Evolutionary conservation across 2,797 vertebrate genomes (phyloP).

Genomic region (Molossus molossus): DNA sequence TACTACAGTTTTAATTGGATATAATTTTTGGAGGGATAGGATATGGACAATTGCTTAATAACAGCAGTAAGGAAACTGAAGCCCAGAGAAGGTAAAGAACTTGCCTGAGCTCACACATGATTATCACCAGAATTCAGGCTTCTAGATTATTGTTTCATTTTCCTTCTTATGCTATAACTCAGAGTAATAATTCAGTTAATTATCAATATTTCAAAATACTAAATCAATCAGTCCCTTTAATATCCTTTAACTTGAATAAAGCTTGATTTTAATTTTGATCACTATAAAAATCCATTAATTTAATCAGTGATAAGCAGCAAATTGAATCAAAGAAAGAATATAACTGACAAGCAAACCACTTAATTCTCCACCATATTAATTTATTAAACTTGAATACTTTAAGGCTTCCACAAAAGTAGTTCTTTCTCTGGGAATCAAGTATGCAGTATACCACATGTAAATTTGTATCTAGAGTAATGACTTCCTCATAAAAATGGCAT

Average conservation of each 20-base stretch:
- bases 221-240: conserved; percentile 40
- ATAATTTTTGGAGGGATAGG: neutral
- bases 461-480: conserved; percentile 27
- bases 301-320: conserved; percentile 30
- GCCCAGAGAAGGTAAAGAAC: neutral
- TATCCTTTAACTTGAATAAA: conserved; percentile 59
- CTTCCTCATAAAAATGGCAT: conserved; percentile 63
- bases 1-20: neutral
- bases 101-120: neutral
- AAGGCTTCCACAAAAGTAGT: conserved; percentile 18
- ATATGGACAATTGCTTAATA: neutral
- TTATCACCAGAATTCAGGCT: neutral
- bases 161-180: conserved; percentile 25
- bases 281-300: conserved; percentile 32
- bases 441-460: neutral
- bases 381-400: conserved; percentile 62
- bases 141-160: conserved; percentile 2
- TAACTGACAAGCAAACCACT: conserved; percentile 41
- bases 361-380: conserved; percentile 52
- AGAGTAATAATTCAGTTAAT: conserved; percentile 52
- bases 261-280: conserved; percentile 52
- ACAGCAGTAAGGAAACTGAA: conserved; percentile 21
- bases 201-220: neutral
- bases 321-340: conserved; percentile 54
- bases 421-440: neutral